A percentile compares a stretch with the other conserved stretches of the same genome.
Conservation (phyloP, 1,140 invertebrate species). For the Drosophila rhopaloa region DNA sequence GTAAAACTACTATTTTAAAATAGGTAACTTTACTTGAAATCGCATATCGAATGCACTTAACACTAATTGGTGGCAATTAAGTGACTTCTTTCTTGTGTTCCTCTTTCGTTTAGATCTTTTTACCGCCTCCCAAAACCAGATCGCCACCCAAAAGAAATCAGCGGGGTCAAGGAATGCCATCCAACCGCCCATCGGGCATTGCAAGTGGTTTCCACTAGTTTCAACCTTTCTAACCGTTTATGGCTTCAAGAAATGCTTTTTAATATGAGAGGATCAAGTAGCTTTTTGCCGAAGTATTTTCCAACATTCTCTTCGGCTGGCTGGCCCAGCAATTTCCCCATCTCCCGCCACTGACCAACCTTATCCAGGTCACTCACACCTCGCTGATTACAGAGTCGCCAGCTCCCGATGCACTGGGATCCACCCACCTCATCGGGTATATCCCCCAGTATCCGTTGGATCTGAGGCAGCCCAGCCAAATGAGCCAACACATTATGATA, state of each 20-base stretch:
- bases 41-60: not conserved
- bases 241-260: slow-evolving; percentile 41
- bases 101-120: not conserved
- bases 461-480: slow-evolving; percentile 45
- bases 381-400: slow-evolving; percentile 53
- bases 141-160: not conserved
- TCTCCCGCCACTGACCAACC: slow-evolving; percentile 15
- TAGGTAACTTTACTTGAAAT: no score
- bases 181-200: not conserved
- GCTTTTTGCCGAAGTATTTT: slow-evolving; percentile 14
- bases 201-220: slow-evolving; percentile 22
- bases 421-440: slow-evolving; percentile 18
- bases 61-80: not conserved
- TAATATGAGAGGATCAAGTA: slow-evolving; percentile 49
- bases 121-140: not conserved
- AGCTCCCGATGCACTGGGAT: slow-evolving; percentile 37
- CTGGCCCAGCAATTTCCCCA: slow-evolving; percentile 20
- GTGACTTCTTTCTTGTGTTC: not conserved
- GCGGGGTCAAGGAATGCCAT: slow-evolving; percentile 31
- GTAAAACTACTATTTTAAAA: no score
- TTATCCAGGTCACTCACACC: slow-evolving; percentile 73
- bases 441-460: not conserved
- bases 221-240: slow-evolving; percentile 42
- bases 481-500: slow-evolving; percentile 77
- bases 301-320: slow-evolving; percentile 23